A percentile compares a stretch with the other conserved stretches of the same genome.
These are phyloP conservation scores for Ectemnius lituratus DNA, from an alignment of 2,888 invertebrate genomes.

Conservation along the genomic window DNA sequence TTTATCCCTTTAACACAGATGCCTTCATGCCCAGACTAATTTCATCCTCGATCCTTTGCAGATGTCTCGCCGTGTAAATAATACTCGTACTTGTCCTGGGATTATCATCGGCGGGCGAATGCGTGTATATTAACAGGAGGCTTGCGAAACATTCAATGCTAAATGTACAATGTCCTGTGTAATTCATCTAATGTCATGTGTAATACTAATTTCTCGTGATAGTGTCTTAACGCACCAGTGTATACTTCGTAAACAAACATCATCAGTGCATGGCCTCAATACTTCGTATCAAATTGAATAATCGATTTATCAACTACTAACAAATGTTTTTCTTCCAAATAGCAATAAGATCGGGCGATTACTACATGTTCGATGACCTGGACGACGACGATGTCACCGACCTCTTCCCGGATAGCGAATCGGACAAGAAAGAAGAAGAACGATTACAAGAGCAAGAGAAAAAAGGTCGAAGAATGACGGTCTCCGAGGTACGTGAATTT, in stretches of 20 bases:
- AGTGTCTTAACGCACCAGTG: slow-evolving; percentile 7
- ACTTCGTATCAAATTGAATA: background rate
- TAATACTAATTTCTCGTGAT: slow-evolving; percentile 1
- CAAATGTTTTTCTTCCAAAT: slow-evolving; percentile 66
- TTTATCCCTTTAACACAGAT: slow-evolving; percentile 33
- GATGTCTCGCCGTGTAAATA: slow-evolving; percentile 44
- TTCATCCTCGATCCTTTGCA: slow-evolving; percentile 33
- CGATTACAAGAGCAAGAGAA: slow-evolving; percentile 70
- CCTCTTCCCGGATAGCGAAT: slow-evolving; percentile 81
- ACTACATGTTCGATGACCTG: slow-evolving; percentile 99
- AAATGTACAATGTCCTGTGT: background rate
- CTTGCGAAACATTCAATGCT: too few relatives aligned
- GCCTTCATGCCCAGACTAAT: slow-evolving; percentile 28
- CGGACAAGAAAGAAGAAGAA: slow-evolving; percentile 80
- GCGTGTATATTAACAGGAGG: slow-evolving; percentile 1
- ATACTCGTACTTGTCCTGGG: slow-evolving; percentile 1
- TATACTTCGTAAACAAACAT: slow-evolving; percentile 15
- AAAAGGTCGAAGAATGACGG: slow-evolving; percentile 78
- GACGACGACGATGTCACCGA: slow-evolving; percentile 86
- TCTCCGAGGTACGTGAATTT: slow-evolving; percentile 65
- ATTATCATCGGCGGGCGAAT: too few relatives aligned
- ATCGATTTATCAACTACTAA: background rate
- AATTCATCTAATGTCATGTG: slow-evolving; percentile 2
- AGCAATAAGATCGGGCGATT: slow-evolving; percentile 99
- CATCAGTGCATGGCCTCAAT: slow-evolving; percentile 56